Evolutionary conservation across 1,140 invertebrate species (phyloP), one percentile per base, ranked within the genome.

Genomic region (Drosophila kanapiae): DNA sequence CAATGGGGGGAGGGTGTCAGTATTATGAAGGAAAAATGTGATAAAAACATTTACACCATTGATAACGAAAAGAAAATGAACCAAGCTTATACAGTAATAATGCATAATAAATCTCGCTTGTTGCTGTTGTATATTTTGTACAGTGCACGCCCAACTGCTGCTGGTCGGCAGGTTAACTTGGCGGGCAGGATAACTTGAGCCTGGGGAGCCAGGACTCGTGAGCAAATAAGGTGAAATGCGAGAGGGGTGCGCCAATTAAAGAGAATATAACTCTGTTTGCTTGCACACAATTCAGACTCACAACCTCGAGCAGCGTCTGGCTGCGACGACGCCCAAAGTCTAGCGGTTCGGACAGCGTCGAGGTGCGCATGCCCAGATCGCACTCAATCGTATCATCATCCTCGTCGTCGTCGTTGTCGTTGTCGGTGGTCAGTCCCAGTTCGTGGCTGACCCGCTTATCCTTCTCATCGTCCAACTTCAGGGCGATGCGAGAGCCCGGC

Each of bases 331-430:
- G 75, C 14, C 82, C 93, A 56, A 91, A 93, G 18, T 94, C 94
- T n/a, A 93, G 91, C 9, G 94, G 78, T 42, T 94, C 93, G 14
- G 94, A 93, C 3, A 87, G 77, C 9, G 92, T 92, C 35, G 91
- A 92, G 31, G 82, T 92, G 37, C 91, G 82, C 31, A 87, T 42
- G 59, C 78, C 78, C 49, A 84, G 42, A 33, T 91, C 79, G 54
- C 85, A 91, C 65, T 91, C 86, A 47, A 91, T 82, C 31, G 86
- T 91, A 69, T 91, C 82, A 31, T 91, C 86, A 4, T 85, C 85
- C 43, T 85, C 81, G 23, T 68, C 71, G 27, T 81, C 71, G 16
- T 75, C 60, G 54, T 60, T n/a, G n/a, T 33, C 31, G 10, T 51
- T 29, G 23, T 23, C 58, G 33, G 60, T 62, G 40, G 43, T 59